Conservation (phyloP, 2,888 invertebrate genomes). For the Hirudinaria manillensis region DNA sequence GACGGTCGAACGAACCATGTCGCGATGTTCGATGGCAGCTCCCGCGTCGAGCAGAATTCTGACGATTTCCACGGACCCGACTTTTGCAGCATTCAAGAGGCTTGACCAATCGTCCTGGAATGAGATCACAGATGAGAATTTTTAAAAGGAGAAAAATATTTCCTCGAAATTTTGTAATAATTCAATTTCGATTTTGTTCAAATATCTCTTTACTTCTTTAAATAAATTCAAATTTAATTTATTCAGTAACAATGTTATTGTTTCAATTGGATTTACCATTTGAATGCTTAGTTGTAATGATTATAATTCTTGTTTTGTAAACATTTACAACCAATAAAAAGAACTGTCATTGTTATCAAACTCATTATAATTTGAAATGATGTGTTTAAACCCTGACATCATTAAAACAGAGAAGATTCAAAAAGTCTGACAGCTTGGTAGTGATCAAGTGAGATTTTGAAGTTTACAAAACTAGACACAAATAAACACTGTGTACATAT, state of each 20-base stretch:
- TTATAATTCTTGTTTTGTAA: too few species aligned
- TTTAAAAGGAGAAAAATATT: background rate
- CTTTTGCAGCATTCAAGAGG: slow-evolving; percentile 80
- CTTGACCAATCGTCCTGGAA: slow-evolving; percentile 82
- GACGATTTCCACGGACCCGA: slow-evolving; percentile 76
- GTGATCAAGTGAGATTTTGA: too few species aligned
- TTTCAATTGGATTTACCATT: background rate
- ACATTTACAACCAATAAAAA: too few species aligned
- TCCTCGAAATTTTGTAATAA: background rate
- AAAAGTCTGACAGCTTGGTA: too few species aligned
- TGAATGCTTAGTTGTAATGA: too few species aligned
- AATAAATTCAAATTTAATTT: background rate
- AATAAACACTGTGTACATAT: too few species aligned
- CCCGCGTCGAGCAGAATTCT: slow-evolving; percentile 76
- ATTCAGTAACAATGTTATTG: background rate
- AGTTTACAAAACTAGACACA: background rate
- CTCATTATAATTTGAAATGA: too few species aligned
- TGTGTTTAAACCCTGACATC: too few species aligned
- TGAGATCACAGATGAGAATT: background rate
- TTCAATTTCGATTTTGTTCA: background rate
- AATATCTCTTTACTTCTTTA: too few species aligned
- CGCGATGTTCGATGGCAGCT: slow-evolving; percentile 50
- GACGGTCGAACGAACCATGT: slow-evolving; percentile 42
- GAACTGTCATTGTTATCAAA: too few species aligned
- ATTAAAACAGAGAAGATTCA: too few species aligned